Evolutionary conservation across 2,113 vertebrate species (phyloP), one percentile per base, ranked within the genome.

Genomic region (Poeciliopsis retropinna): DNA sequence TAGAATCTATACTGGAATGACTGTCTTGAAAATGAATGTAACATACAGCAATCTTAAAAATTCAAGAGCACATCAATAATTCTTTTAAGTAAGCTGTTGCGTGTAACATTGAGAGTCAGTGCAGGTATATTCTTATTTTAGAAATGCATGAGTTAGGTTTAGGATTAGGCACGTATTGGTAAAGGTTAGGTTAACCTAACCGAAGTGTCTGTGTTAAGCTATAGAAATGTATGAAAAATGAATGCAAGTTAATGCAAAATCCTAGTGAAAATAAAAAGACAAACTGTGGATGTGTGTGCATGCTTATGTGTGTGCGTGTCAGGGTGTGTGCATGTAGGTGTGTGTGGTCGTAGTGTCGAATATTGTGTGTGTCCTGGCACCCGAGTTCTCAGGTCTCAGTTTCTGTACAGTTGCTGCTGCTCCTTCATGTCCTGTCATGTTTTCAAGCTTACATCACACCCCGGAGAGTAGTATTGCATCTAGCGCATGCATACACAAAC

Each of bases 371-470:
- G 11, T n/a, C 10, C 78, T 80, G 79, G 83, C 80, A 84, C 57
- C 80, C 69, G 78, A 72, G 75, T 78, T 75, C 71, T 63, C 66
- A 83, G 84, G 86, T 91, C 89, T 93, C 89, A 79, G 81, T 92
- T 89, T 92, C 91, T 83, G 85, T 91, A 85, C 92, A 94, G 92
- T 95, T 94, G 91, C 91, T 85, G 84, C 91, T 90, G 88, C 85
- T 93, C 89, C 91, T 93, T 91, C 85, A 90, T 91, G 88, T 88
- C 74, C 91, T 82, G 89, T 86, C 93, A 92, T 94, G 92, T 89
- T 91, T 94, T 85, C 79, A 88, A 81, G 83, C 87, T 94, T 93
- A 94, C 92, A 93, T 95, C 94, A 94, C 90, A 89, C 72, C 78
- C 90, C 83, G 86, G 75, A 90, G 80, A 70, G 81, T 75, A 76